Base-by-base conservation (phyloP, 2,113 vertebrate species). In the Oriolus oriolus region DNA sequence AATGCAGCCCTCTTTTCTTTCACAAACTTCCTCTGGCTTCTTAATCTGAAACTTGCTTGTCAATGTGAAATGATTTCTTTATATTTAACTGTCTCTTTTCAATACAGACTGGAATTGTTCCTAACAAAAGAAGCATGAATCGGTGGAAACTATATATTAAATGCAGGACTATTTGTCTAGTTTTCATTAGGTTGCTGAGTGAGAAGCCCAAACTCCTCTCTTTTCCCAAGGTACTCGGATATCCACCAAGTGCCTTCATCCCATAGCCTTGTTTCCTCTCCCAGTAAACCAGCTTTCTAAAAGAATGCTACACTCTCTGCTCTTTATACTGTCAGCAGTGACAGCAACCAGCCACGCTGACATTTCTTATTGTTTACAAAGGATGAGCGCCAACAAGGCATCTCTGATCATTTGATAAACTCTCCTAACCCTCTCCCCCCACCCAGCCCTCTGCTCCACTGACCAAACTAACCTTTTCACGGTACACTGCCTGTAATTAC, bases 201-300 rank as follows among this genome's bases (percentile, higher is more conserved):
- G 98, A 98, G 97, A 98, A 98, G 98, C 95, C 93, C 94, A 96
- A 94, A 97, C 94, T 96, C 92, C 93, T 95, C 94, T 96, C 93
- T 98, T 98, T 98, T 98, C 98, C 98, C 98, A 98, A 98, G 98
- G 97, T 98, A 97, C 98, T 98, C 98, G 59, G 98, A 97, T 98
- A 97, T 98, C 98, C 97, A 69, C 8, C 41, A 96, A 96, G 93
- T 96, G 93, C 95, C 95, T 92, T 97, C 96, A 92, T 97, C 97
- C 96, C 95, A 4, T 78, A 63, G 95, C 91, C 89, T 96, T 74
- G 39, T 93, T 98, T 97, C 97, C 97, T 97, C 97, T 97, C 97
- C 98, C 96, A 96, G 96, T 81, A 97, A 96, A 90, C 95, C 91
- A 79, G 95, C 96, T 97, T 96, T 93, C 95, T 82, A 90, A 96